Evolutionary conservation across 2,888 invertebrate genomes (phyloP).

Genomic region (Nesidiocoris tenuis): DNA sequence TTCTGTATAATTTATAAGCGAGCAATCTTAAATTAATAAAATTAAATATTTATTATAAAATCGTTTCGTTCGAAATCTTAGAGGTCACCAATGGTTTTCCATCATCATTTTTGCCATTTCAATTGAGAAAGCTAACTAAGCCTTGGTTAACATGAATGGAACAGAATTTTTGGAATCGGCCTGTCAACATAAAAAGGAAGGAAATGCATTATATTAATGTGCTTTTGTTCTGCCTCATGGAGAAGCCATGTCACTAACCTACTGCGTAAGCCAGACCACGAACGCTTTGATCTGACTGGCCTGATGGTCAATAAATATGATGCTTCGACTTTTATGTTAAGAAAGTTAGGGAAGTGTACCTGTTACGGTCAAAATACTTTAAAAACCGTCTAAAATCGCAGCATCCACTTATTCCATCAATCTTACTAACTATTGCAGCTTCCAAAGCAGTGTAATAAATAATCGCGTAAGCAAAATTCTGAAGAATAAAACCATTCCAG

Average conservation of each 20-base stretch:
- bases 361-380: neutral
- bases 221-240: neutral
- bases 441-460: neutral
- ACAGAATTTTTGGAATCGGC: neutral
- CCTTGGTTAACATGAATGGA: slow-evolving; percentile 8
- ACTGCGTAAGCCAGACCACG: too few relatives aligned
- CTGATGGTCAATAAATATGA: too few relatives aligned
- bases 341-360: too few relatives aligned
- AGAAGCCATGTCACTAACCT: neutral
- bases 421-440: neutral
- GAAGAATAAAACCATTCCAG: neutral
- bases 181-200: slow-evolving; percentile 4
- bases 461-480: neutral
- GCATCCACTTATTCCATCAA: neutral
- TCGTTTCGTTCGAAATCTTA: slow-evolving; percentile 38
- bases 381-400: neutral
- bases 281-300: too few relatives aligned
- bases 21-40: neutral
- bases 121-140: neutral
- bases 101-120: slow-evolving; percentile 5
- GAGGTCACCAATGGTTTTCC: slow-evolving; percentile 19
- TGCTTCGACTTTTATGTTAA: too few relatives aligned
- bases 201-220: too few relatives aligned
- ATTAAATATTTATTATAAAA: slow-evolving; percentile 18
- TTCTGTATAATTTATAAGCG: neutral